Evolutionary conservation across 2,888 invertebrate genomes (phyloP).

Genomic region (Synergus itoensis): DNA sequence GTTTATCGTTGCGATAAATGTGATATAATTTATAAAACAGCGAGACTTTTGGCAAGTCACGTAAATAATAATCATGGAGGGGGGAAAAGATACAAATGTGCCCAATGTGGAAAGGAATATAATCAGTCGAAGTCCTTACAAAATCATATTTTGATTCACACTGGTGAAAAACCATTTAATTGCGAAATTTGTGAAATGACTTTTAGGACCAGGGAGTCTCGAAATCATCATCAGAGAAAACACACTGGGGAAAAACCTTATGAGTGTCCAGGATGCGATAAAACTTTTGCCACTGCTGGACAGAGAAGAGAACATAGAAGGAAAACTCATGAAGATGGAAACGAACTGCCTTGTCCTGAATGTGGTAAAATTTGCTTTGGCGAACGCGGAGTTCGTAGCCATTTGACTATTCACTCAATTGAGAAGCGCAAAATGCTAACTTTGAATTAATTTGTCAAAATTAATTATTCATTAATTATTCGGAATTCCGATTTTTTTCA

Average conservation of each 20-base stretch:
- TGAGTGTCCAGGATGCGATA: slow-evolving; percentile 58
- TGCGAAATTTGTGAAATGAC: slow-evolving; percentile 59
- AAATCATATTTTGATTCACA: slow-evolving; percentile 60
- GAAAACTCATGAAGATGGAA: slow-evolving; percentile 52
- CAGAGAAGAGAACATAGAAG: slow-evolving; percentile 60
- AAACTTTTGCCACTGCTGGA: slow-evolving; percentile 57
- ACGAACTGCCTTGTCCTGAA: slow-evolving; percentile 58
- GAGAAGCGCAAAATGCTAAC: slow-evolving; percentile 51
- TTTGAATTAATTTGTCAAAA: background rate
- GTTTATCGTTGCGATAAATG: slow-evolving; percentile 58
- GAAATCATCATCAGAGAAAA: slow-evolving; percentile 60
- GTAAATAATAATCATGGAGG: slow-evolving; percentile 60
- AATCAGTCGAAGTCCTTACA: slow-evolving; percentile 60
- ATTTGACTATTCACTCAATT: slow-evolving; percentile 61
- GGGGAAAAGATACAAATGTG: slow-evolving; percentile 61
- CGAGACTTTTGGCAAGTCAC: slow-evolving; percentile 59
- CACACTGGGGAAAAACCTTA: slow-evolving; percentile 61
- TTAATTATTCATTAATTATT: background rate
- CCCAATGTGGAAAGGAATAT: slow-evolving; percentile 60
- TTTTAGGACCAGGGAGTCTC: slow-evolving; percentile 59
- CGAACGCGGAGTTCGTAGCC: slow-evolving; percentile 58
- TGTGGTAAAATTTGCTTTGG: slow-evolving; percentile 56
- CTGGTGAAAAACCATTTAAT: slow-evolving; percentile 57
- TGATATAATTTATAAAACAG: slow-evolving; percentile 54
- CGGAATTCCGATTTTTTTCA: background rate